A percentile compares a stretch with the other conserved stretches of the same genome.
These are phyloP conservation scores for Stigmatopora argus DNA, from an alignment of 2,113 vertebrate species.

Conservation along the genomic window DNA sequence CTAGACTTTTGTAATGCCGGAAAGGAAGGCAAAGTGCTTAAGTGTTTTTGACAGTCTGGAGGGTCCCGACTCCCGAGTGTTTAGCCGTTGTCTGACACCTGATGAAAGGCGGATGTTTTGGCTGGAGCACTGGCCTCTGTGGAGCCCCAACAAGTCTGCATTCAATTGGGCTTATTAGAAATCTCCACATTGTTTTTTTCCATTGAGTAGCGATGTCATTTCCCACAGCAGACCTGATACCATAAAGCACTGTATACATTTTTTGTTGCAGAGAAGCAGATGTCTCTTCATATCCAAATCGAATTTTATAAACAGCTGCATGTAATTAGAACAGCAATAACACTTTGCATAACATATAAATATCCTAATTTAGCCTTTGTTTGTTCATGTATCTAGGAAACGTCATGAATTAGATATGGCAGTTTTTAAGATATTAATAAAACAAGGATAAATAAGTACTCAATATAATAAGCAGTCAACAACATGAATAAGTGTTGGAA, in stretches of 20 bases:
- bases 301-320: background rate
- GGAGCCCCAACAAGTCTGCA: constrained; percentile 16
- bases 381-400: background rate
- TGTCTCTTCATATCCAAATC: background rate
- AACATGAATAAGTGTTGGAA: background rate
- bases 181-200: constrained; percentile 14
- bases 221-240: constrained; percentile 5
- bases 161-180: constrained; percentile 27
- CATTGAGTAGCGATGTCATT: constrained; percentile 24
- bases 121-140: constrained; percentile 22
- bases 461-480: too few species aligned
- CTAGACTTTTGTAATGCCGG: background rate
- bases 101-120: constrained; percentile 49
- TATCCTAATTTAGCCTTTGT: background rate
- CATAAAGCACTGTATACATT: background rate
- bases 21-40: background rate
- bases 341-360: background rate
- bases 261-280: background rate
- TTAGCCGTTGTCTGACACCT: constrained; percentile 49
- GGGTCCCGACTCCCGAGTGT: constrained; percentile 36
- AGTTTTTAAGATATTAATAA: background rate
- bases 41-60: background rate
- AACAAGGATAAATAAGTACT: background rate
- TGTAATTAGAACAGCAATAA: background rate
- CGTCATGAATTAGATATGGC: background rate